These are phyloP conservation scores for Mylabris sibirica DNA, from an alignment of 2,888 invertebrate genomes.

Conservation along the genomic window DNA sequence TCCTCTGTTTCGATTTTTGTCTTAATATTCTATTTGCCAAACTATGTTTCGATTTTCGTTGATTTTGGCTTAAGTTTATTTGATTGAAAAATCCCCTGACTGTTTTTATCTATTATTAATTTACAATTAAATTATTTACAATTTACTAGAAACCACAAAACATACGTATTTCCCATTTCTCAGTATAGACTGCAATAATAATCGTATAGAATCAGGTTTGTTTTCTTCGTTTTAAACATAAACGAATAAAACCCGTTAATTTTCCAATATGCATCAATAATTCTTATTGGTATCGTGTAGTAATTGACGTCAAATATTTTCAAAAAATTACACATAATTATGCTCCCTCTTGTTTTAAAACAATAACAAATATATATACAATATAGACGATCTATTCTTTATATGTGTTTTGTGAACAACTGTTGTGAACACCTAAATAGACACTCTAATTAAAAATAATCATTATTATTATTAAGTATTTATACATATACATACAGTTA, in stretches of 20 bases:
- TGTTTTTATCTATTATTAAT: neutral
- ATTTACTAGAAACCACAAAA: conserved; percentile 1
- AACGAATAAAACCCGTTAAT: neutral
- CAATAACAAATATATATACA: neutral
- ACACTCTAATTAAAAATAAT: neutral
- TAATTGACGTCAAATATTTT: neutral
- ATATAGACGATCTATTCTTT: neutral
- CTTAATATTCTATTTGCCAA: no score
- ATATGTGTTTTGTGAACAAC: neutral
- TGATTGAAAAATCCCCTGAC: neutral
- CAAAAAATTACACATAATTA: neutral
- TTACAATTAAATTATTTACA: neutral
- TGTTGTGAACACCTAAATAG: neutral
- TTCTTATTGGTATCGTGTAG: neutral
- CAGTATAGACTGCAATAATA: no score
- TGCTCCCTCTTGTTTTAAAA: neutral
- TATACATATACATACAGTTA: neutral
- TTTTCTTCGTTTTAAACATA: neutral
- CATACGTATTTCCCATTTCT: neutral
- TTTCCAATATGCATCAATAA: neutral
- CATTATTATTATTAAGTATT: neutral
- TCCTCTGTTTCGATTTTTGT: no score
- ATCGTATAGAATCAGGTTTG: neutral
- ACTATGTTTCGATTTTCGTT: no score
- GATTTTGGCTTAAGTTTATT: neutral